phyloP scores from a whole-genome alignment of 2,888 invertebrate species.

The Melieria crassipennis region DNA sequence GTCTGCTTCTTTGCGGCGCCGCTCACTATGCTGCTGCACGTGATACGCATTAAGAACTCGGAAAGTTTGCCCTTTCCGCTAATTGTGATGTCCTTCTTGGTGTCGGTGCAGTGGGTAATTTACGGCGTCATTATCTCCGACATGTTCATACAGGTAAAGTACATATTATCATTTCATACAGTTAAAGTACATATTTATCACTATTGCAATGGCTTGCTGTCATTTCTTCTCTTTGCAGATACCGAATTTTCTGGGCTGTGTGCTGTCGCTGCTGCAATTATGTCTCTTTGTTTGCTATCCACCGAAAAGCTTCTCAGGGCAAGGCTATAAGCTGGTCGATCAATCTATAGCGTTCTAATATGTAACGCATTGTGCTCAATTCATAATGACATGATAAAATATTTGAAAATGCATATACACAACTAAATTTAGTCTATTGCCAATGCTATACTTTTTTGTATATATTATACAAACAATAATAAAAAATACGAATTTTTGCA shows the following conservation, averaged over 20 bases:
- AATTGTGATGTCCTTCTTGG: slow-evolving; percentile 83
- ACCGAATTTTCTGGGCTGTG: slow-evolving; percentile 81
- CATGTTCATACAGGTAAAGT: slow-evolving; percentile 77
- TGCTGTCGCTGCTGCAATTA: slow-evolving; percentile 77
- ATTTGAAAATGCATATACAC: too few relatives aligned
- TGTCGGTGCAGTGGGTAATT: slow-evolving; percentile 83
- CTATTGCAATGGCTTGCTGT: neutral
- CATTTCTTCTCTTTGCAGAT: slow-evolving; percentile 67
- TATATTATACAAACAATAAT: too few relatives aligned
- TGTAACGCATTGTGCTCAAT: too few relatives aligned
- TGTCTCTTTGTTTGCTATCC: slow-evolving; percentile 79
- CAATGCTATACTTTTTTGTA: too few relatives aligned
- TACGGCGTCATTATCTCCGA: slow-evolving; percentile 85
- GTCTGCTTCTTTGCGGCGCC: slow-evolving; percentile 86
- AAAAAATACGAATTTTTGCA: too few relatives aligned
- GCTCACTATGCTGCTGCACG: slow-evolving; percentile 81
- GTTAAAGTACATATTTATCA: slow-evolving; percentile 66
- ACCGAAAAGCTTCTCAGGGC: slow-evolving; percentile 62
- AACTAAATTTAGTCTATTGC: too few relatives aligned
- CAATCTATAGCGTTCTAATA: slow-evolving; percentile 45
- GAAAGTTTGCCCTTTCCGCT: slow-evolving; percentile 89
- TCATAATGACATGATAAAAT: too few relatives aligned
- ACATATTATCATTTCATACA: slow-evolving; percentile 74
- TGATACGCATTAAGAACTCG: slow-evolving; percentile 80
- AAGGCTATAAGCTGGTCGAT: slow-evolving; percentile 61